Evolutionary conservation across 2,113 vertebrate genomes (phyloP).

Genomic region (Brachyhypopomus occidentalis): DNA sequence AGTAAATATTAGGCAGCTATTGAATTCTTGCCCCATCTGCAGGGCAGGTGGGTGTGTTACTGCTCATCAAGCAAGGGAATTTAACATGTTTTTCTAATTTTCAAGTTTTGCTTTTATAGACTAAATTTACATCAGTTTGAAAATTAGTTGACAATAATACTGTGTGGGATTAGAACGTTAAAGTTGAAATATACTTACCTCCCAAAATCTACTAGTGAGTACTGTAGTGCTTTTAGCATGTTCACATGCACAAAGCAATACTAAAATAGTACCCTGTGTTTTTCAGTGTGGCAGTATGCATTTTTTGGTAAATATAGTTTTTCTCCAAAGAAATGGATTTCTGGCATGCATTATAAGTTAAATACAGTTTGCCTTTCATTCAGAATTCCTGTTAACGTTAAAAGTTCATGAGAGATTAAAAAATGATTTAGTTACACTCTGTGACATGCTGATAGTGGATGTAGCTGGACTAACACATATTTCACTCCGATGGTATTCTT

Average conservation of each 20-base stretch:
- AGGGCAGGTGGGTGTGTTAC: not conserved
- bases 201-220: not conserved
- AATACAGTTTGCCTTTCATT: slow-evolving; percentile 27
- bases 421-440: not conserved
- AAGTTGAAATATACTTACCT: not conserved
- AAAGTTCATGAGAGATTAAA: not conserved
- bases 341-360: slow-evolving; percentile 14
- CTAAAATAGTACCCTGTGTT: slow-evolving; percentile 40
- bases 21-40: slow-evolving; percentile 23
- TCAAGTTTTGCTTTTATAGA: too few species aligned
- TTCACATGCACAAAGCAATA: not conserved
- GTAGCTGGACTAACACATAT: not conserved
- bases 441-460: not conserved
- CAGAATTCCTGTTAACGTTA: not conserved
- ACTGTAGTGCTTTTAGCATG: not conserved
- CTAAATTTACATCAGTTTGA: too few species aligned
- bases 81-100: too few species aligned
- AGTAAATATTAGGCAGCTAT: not conserved
- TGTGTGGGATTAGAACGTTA: too few species aligned
- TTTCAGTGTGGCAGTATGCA: not conserved
- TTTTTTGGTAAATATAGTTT: slow-evolving; percentile 18
- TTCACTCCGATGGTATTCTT: not conserved
- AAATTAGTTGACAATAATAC: too few species aligned
- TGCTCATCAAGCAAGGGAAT: not conserved
- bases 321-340: not conserved